A percentile compares a stretch with the other conserved stretches of the same genome.
Conservation (phyloP, 2,797 vertebrate species). For the Diceros bicornis region DNA sequence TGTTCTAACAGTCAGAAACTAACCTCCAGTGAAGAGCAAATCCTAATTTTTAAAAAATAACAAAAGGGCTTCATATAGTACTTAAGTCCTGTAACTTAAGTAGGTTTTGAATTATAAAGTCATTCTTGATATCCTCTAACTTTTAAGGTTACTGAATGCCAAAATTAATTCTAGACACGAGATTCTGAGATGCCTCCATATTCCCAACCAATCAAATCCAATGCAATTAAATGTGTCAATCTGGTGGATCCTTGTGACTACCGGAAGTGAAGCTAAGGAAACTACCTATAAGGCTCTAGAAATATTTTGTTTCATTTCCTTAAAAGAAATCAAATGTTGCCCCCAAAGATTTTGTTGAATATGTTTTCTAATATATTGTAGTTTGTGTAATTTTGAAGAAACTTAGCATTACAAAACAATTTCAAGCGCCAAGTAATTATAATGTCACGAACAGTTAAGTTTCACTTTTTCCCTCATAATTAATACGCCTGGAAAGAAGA, state of each 20-base stretch:
- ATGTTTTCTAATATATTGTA: slow-evolving; percentile 14
- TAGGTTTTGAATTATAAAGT: slow-evolving; percentile 12
- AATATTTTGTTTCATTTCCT: slow-evolving; percentile 29
- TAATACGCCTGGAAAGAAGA: slow-evolving; percentile 61
- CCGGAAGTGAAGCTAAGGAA: slow-evolving; percentile 3
- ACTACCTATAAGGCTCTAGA: background rate
- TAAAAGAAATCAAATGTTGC: background rate
- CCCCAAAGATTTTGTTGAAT: slow-evolving; percentile 24
- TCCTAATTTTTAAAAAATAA: slow-evolving; percentile 11
- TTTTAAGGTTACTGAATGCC: background rate
- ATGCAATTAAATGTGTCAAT: background rate
- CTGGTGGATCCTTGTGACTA: background rate
- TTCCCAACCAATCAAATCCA: background rate
- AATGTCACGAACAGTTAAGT: slow-evolving; percentile 34
- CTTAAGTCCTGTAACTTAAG: background rate
- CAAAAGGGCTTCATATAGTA: background rate
- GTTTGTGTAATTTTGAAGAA: slow-evolving; percentile 35
- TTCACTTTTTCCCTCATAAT: slow-evolving; percentile 60
- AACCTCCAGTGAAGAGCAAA: background rate
- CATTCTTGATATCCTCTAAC: background rate
- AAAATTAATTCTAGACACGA: slow-evolving; percentile 40
- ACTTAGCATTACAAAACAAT: slow-evolving; percentile 57
- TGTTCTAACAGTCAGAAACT: background rate
- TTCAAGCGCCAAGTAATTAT: slow-evolving; percentile 68
- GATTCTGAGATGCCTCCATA: background rate